Evolutionary conservation across 2,113 vertebrate species (phyloP).

Genomic region (Columbina picui): DNA sequence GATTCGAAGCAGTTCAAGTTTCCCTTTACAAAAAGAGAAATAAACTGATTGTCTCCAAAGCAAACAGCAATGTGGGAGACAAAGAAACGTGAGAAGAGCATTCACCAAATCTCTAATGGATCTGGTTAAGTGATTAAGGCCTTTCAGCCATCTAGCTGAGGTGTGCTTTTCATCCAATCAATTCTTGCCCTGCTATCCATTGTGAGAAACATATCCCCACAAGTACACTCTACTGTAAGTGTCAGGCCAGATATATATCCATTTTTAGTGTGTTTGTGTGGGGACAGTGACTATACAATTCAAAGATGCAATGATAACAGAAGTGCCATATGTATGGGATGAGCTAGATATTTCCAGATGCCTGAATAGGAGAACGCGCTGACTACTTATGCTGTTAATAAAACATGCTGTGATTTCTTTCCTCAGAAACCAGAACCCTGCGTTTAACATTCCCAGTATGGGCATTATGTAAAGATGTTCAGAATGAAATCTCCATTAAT

Average conservation of each 20-base stretch:
- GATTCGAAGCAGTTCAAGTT: not conserved
- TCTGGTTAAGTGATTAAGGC: not conserved
- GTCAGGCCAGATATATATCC: conserved; percentile 22
- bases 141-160: not conserved
- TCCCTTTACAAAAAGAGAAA: not conserved
- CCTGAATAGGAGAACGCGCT: conserved; percentile 33
- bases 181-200: not conserved
- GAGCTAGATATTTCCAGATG: conserved; percentile 65
- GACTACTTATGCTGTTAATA: conserved; percentile 51
- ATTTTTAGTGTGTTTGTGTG: conserved; percentile 62
- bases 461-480: conserved; percentile 25
- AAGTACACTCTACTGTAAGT: not conserved
- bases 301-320: conserved; percentile 46
- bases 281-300: conserved; percentile 49
- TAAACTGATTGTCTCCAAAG: not conserved
- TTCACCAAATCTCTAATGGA: not conserved
- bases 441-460: not conserved
- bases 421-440: not conserved
- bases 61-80: not conserved
- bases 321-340: conserved; percentile 53
- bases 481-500: not conserved
- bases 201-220: not conserved
- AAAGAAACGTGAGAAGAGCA: not conserved
- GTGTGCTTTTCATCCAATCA: not conserved
- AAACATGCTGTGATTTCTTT: conserved; percentile 28